Percentiles rank a stretch among this genome's conserved stretches.
These are phyloP conservation scores for Tupaia chinensis DNA, from an alignment of 2,113 vertebrate genomes.

Conservation along the genomic window DNA sequence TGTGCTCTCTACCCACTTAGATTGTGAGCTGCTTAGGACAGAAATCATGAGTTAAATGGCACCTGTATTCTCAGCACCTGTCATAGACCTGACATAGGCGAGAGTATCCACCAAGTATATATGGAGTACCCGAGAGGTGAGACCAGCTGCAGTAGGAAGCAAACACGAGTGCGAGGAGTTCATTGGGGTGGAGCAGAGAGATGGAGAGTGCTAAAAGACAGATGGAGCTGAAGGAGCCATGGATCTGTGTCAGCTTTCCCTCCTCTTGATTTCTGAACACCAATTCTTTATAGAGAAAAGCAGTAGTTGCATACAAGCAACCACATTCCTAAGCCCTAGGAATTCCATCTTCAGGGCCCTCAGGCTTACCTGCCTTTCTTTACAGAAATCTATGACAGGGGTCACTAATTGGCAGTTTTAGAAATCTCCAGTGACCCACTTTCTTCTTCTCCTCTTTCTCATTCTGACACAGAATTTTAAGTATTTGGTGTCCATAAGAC, in stretches of 20 bases:
- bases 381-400: background rate
- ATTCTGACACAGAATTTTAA: slow-evolving; percentile 42
- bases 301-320: background rate
- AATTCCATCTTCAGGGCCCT: background rate
- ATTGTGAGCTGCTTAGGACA: background rate
- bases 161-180: background rate
- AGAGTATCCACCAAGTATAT: background rate
- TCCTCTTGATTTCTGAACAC: background rate
- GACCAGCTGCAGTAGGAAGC: background rate
- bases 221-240: background rate
- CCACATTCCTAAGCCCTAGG: background rate
- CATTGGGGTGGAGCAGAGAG: too few species aligned
- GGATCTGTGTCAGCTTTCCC: background rate
- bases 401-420: background rate
- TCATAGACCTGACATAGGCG: background rate
- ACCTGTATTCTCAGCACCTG: background rate
- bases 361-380: background rate
- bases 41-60: background rate
- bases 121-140: background rate
- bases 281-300: slow-evolving; percentile 22
- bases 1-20: background rate
- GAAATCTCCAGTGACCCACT: background rate
- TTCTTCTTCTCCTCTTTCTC: background rate
- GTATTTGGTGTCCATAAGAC: background rate
- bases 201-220: background rate